Evolutionary conservation across 2,797 vertebrate species (phyloP).

Genomic region (Lemur catta): DNA sequence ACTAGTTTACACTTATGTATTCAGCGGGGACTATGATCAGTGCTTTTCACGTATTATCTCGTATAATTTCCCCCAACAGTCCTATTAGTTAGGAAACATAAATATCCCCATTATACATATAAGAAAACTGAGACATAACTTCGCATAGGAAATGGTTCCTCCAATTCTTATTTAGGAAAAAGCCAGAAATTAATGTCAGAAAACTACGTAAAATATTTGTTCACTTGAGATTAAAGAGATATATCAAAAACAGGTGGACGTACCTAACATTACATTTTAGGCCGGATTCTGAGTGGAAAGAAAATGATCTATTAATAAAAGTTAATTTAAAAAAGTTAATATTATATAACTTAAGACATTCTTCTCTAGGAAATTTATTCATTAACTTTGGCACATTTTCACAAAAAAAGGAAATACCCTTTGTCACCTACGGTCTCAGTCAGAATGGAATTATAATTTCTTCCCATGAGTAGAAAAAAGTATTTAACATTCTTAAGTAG

Average conservation of each 20-base stretch:
- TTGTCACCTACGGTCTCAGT: not conserved
- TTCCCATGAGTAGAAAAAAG: not conserved
- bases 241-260: accelerated
- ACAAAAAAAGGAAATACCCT: not conserved
- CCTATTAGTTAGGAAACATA: no score
- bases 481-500: not conserved
- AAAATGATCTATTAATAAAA: not conserved
- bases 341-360: not conserved
- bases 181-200: not conserved
- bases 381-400: not conserved
- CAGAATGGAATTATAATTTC: not conserved
- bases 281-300: not conserved
- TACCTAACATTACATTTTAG: accelerated
- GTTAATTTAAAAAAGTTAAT: not conserved
- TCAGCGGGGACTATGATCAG: not conserved
- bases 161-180: not conserved
- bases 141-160: not conserved
- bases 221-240: not conserved
- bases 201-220: not conserved
- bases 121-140: not conserved
- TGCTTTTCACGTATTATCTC: not conserved
- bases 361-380: not conserved
- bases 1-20: not conserved
- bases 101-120: not conserved
- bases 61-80: not conserved